These are phyloP conservation scores for Columbina picui DNA, from an alignment of 2,113 vertebrate genomes.

Conservation along the genomic window DNA sequence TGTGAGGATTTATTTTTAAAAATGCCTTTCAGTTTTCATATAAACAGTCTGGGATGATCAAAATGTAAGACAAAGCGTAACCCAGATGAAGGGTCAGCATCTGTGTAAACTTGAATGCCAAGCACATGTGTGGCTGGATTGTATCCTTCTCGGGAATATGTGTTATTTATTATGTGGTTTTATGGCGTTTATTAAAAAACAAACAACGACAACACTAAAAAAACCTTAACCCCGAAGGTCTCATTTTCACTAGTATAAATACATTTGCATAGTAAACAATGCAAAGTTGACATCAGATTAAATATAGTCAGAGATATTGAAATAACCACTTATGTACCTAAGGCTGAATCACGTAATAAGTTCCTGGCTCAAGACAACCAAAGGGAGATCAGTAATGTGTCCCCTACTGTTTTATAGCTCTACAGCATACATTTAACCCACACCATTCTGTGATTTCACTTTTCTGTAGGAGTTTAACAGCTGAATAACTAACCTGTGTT, in stretches of 20 bases:
- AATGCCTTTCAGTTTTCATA: not conserved
- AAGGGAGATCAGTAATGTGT: not conserved
- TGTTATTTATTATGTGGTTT: not conserved
- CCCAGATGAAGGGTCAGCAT: conserved; percentile 28
- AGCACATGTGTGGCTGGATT: not conserved
- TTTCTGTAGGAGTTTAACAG: not conserved
- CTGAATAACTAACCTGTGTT: not conserved
- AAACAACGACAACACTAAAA: too few species aligned
- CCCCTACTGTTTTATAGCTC: rapidly evolving
- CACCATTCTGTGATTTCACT: not conserved
- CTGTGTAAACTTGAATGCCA: not conserved
- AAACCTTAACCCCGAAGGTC: not conserved
- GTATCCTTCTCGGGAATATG: not conserved
- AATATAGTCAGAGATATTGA: not conserved
- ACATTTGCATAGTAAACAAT: not conserved
- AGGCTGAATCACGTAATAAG: not conserved
- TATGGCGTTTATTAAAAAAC: not conserved
- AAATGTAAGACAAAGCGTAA: conserved; percentile 1
- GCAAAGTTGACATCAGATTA: not conserved
- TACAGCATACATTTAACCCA: not conserved
- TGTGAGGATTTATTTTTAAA: conserved; percentile 12
- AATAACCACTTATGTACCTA: rapidly evolving
- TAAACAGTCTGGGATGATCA: conserved; percentile 1
- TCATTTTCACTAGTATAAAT: not conserved
- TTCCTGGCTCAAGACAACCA: not conserved